A percentile compares a stretch with the other conserved stretches of the same genome.
These are phyloP conservation scores for Ia io DNA, from an alignment of 2,113 vertebrate species.

Conservation along the genomic window DNA sequence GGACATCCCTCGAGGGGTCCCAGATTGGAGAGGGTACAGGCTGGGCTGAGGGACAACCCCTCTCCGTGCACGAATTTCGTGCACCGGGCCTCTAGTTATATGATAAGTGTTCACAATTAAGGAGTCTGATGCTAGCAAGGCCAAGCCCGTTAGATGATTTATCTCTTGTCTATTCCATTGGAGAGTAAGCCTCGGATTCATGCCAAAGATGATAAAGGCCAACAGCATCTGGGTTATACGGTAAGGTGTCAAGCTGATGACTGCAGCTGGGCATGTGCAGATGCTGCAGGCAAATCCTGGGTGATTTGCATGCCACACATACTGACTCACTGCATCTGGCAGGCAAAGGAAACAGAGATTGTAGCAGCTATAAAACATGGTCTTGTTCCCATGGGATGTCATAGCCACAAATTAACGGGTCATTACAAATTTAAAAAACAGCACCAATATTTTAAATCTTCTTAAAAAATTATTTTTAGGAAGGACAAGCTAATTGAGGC, in stretches of 20 bases:
- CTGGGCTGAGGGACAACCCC: too few species aligned
- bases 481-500: not conserved
- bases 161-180: not conserved
- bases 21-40: too few species aligned
- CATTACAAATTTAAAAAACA: not conserved
- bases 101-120: not conserved
- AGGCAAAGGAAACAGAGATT: not conserved
- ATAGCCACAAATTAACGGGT: not conserved
- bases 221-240: not conserved
- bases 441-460: not conserved
- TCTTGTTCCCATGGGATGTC: not conserved
- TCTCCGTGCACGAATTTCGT: too few species aligned
- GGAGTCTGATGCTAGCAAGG: not conserved
- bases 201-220: conserved; percentile 34
- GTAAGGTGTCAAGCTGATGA: conserved; percentile 25
- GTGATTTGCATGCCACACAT: not conserved
- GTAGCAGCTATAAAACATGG: not conserved
- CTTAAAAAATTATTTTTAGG: not conserved
- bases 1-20: too few species aligned
- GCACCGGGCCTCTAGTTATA: too few species aligned
- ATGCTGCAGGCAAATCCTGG: not conserved
- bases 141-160: conserved; percentile 58
- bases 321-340: conserved; percentile 29
- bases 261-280: conserved; percentile 5
- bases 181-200: conserved; percentile 46